These are phyloP conservation scores for Aphelenchoides bicaudatus DNA, from an alignment of 2,888 invertebrate genomes.

Conservation along the genomic window DNA sequence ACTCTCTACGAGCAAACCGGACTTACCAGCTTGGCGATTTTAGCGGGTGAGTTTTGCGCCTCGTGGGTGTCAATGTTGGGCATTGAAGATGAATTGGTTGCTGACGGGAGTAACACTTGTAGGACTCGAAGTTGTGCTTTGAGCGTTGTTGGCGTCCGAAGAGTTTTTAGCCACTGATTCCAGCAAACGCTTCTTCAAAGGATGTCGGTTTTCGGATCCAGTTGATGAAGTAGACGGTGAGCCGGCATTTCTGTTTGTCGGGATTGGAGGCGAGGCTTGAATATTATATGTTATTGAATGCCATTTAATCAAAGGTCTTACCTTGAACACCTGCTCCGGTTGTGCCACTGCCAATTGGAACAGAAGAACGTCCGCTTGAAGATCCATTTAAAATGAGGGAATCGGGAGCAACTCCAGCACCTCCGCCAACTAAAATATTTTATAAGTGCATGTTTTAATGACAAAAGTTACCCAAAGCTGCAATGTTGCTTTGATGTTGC, in stretches of 20 bases:
- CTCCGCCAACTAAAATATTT: slow-evolving; percentile 34
- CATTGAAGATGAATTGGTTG: not conserved
- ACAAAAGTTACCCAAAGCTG: too few species aligned
- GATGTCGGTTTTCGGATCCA: slow-evolving; percentile 22
- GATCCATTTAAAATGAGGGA: slow-evolving; percentile 29
- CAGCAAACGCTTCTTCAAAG: slow-evolving; percentile 35
- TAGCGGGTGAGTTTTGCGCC: slow-evolving; percentile 27
- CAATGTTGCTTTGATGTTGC: slow-evolving; percentile 37
- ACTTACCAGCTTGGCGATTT: slow-evolving; percentile 36
- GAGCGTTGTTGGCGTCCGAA: slow-evolving; percentile 1
- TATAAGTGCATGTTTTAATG: too few species aligned
- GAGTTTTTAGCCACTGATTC: slow-evolving; percentile 23
- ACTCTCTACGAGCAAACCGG: not conserved
- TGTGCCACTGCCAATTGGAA: slow-evolving; percentile 22
- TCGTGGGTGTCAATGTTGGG: slow-evolving; percentile 22
- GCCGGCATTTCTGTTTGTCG: slow-evolving; percentile 18
- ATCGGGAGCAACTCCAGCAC: slow-evolving; percentile 39
- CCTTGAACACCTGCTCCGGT: not conserved
- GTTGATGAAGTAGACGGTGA: slow-evolving; percentile 25
- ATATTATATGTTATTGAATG: slow-evolving; percentile 16
- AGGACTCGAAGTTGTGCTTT: slow-evolving; percentile 15
- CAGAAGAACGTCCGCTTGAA: slow-evolving; percentile 28
- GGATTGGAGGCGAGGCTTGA: slow-evolving; percentile 14
- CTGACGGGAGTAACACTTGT: slow-evolving; percentile 18
- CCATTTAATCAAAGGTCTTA: slow-evolving; percentile 10